Evolutionary conservation across 2,888 invertebrate species (phyloP).

Genomic region (Lasioglossum calceatum): DNA sequence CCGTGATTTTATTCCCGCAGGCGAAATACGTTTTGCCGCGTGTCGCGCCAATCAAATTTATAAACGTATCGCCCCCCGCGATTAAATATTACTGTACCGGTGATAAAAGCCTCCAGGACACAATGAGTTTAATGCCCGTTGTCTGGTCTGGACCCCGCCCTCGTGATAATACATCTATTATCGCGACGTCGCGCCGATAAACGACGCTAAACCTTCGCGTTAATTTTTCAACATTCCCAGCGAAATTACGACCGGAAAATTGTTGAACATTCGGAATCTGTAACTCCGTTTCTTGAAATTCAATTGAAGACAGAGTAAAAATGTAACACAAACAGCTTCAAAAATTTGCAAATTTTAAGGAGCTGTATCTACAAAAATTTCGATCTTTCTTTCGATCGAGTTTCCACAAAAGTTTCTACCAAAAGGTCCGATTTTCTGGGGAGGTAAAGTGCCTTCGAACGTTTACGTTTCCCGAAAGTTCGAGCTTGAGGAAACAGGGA

Average conservation of each 20-base stretch:
- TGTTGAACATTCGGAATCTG: neutral
- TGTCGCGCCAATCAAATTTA: slow-evolving; percentile 35
- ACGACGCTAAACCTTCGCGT: slow-evolving; percentile 24
- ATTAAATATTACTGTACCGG: slow-evolving; percentile 34
- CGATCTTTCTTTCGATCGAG: too few relatives aligned
- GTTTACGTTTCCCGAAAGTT: neutral
- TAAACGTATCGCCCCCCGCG: slow-evolving; percentile 18
- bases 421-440: neutral
- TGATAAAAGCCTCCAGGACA: slow-evolving; percentile 17
- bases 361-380: neutral
- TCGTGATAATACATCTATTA: slow-evolving; percentile 45
- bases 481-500: neutral
- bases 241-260: slow-evolving; percentile 16
- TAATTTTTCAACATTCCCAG: slow-evolving; percentile 30
- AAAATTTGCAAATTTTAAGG: neutral
- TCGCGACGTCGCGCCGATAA: slow-evolving; percentile 24
- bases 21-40: neutral
- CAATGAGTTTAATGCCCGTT: slow-evolving; percentile 40
- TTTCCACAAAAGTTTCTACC: neutral
- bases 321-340: too few relatives aligned
- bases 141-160: slow-evolving; percentile 17
- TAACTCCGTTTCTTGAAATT: neutral
- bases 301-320: neutral
- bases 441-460: neutral
- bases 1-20: slow-evolving; percentile 6